A percentile compares a stretch with the other conserved stretches of the same genome.
These are phyloP conservation scores for Fistularia commersonii DNA, from an alignment of 2,797 vertebrate genomes.

Conservation along the genomic window DNA sequence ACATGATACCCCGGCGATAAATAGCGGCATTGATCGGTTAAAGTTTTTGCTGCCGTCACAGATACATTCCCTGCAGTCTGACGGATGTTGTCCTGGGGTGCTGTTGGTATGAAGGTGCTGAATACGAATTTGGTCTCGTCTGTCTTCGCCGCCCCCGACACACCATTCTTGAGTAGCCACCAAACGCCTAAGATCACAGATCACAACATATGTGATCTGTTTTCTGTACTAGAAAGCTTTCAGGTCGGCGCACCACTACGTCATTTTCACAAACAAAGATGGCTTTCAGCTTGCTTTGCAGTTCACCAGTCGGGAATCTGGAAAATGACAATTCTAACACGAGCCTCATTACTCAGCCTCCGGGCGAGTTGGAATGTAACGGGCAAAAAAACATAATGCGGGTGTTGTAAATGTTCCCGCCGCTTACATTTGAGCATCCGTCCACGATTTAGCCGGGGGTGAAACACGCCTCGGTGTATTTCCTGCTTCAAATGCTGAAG, in stretches of 20 bases:
- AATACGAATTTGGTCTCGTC: too few species aligned
- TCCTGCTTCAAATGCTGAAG: too few species aligned
- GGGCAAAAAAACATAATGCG: too few species aligned
- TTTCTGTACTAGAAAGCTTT: conserved; percentile 13
- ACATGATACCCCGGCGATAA: background rate
- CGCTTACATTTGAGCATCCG: too few species aligned
- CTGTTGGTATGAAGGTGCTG: too few species aligned
- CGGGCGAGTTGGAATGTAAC: too few species aligned
- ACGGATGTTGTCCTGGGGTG: conserved; percentile 6
- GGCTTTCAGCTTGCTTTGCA: background rate
- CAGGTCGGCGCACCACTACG: background rate
- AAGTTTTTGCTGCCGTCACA: conserved; percentile 1
- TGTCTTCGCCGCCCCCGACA: background rate
- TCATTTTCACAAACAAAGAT: conserved; percentile 1
- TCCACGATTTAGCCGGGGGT: too few species aligned
- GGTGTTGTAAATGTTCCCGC: too few species aligned
- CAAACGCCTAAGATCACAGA: conserved; percentile 20
- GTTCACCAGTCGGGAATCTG: too few species aligned
- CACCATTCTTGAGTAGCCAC: conserved; percentile 11
- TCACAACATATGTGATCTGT: conserved; percentile 15
- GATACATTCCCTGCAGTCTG: conserved; percentile 5
- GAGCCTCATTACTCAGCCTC: too few species aligned
- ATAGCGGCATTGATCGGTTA: background rate
- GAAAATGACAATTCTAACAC: too few species aligned
- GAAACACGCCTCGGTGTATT: too few species aligned